These are phyloP conservation scores for Sesamia inferens DNA, from an alignment of 2,888 invertebrate genomes.

Conservation along the genomic window DNA sequence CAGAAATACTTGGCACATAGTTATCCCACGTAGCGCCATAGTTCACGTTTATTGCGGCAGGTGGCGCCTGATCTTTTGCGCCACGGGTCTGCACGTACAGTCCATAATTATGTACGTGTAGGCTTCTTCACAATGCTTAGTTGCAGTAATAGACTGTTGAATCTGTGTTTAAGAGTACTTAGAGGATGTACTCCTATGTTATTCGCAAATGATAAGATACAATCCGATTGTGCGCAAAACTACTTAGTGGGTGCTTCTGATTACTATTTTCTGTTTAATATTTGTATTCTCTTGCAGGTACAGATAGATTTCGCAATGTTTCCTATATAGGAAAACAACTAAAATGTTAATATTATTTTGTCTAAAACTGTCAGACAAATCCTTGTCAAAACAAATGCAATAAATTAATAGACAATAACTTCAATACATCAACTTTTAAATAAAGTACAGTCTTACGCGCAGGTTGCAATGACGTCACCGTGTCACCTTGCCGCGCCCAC, in stretches of 20 bases:
- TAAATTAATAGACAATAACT: slow-evolving; percentile 42
- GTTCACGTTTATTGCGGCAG: slow-evolving; percentile 54
- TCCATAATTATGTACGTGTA: slow-evolving; percentile 36
- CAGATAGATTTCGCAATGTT: background rate
- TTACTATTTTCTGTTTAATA: background rate
- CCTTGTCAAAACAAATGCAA: too few relatives aligned
- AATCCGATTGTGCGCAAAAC: background rate
- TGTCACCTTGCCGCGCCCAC: slow-evolving; percentile 78
- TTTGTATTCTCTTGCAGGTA: background rate
- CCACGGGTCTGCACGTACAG: slow-evolving; percentile 21
- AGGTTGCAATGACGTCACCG: slow-evolving; percentile 74
- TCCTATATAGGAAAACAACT: background rate
- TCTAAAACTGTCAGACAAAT: background rate
- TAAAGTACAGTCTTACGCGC: slow-evolving; percentile 54
- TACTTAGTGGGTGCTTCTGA: background rate
- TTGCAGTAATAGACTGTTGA: background rate
- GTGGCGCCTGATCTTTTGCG: slow-evolving; percentile 55
- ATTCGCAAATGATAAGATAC: background rate
- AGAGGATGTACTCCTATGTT: background rate
- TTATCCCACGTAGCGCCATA: slow-evolving; percentile 48
- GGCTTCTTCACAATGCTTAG: slow-evolving; percentile 34
- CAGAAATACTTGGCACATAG: slow-evolving; percentile 27
- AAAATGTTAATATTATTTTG: background rate
- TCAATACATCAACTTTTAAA: slow-evolving; percentile 50
- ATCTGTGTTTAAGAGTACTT: background rate